Evolutionary conservation across 2,797 vertebrate species (phyloP).

Genomic region (Danio jaintianensis): DNA sequence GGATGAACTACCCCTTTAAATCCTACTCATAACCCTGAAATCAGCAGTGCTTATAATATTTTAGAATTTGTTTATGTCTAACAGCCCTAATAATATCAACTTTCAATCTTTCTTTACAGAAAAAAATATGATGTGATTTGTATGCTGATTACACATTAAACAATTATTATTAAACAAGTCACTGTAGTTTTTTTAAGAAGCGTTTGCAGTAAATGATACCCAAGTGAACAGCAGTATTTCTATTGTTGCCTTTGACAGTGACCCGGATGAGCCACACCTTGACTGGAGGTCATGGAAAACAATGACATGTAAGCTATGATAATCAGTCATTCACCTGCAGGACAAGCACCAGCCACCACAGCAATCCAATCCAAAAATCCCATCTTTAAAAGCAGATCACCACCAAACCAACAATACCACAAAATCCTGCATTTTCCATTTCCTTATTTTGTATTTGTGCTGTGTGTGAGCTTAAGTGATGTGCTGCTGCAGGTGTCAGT

Average conservation of each 20-base stretch:
- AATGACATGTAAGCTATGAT: constrained; percentile 45
- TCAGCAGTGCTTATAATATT: too few relatives aligned
- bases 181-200: background rate
- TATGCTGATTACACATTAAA: too few relatives aligned
- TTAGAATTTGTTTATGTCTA: too few relatives aligned
- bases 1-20: too few relatives aligned
- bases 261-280: constrained; percentile 52
- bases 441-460: background rate
- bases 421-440: background rate
- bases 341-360: constrained; percentile 45
- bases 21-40: too few relatives aligned
- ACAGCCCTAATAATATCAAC: background rate
- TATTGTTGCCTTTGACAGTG: constrained; percentile 39
- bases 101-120: background rate
- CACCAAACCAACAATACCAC: background rate
- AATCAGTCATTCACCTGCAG: constrained; percentile 42
- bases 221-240: background rate
- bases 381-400: constrained; percentile 24
- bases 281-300: constrained; percentile 42
- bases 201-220: constrained; percentile 6
- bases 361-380: background rate
- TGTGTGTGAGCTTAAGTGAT: background rate
- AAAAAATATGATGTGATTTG: background rate
- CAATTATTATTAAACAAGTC: background rate
- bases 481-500: background rate